Evolutionary conservation across 2,113 vertebrate species (phyloP).

Genomic region (Seriola quinqueradiata): DNA sequence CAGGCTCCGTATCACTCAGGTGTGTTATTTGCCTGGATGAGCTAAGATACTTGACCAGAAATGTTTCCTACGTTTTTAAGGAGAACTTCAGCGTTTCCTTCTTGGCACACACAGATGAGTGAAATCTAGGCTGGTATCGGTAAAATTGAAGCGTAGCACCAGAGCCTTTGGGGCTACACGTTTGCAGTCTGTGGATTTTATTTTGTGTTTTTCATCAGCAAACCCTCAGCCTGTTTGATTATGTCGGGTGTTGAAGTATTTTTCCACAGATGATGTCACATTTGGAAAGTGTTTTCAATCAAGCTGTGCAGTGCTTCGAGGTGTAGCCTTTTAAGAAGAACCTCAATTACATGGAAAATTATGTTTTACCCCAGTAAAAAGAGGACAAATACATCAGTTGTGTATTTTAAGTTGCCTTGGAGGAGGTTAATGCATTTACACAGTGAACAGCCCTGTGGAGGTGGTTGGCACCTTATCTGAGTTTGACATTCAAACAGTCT

Average conservation of each 20-base stretch:
- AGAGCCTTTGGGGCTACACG: conserved; percentile 21
- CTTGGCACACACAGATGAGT: neutral
- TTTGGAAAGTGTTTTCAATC: conserved; percentile 54
- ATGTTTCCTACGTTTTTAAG: conserved; percentile 10
- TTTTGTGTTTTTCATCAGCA: conserved; percentile 1
- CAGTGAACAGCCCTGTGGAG: conserved; percentile 61
- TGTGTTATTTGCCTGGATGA: conserved; percentile 1
- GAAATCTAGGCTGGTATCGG: conserved; percentile 5
- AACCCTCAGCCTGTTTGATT: conserved; percentile 26
- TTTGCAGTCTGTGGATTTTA: neutral
- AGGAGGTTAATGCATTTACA: conserved; percentile 38
- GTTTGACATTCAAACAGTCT: conserved; percentile 69
- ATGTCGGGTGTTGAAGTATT: conserved; percentile 20
- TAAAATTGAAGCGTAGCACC: conserved; percentile 15
- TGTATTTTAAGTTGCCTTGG: conserved; percentile 27
- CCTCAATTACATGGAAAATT: conserved; percentile 40
- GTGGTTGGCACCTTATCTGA: conserved; percentile 66
- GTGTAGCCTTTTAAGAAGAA: conserved; percentile 27
- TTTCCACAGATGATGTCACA: conserved; percentile 62
- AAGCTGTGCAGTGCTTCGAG: neutral
- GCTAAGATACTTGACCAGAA: conserved; percentile 5
- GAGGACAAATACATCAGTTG: conserved; percentile 28
- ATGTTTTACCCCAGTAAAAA: conserved; percentile 15
- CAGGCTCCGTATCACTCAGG: conserved; percentile 19
- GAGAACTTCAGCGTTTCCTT: neutral